phyloP scores from a whole-genome alignment of 2,888 invertebrate species.

The Drosophila sordidapex region DNA sequence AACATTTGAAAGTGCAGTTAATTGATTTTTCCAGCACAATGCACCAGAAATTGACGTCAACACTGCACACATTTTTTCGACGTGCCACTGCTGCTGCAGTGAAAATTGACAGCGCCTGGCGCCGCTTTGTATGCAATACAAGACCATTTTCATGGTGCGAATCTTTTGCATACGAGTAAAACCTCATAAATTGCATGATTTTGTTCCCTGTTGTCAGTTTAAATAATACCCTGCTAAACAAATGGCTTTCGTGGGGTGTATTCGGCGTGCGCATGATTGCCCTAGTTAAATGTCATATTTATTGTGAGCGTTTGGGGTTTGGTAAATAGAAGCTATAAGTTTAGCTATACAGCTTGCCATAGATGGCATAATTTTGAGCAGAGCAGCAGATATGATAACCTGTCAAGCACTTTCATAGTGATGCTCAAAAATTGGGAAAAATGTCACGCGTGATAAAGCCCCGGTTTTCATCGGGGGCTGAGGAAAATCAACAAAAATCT shows the following conservation, averaged over 20 bases:
- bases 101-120: slow-evolving; percentile 52
- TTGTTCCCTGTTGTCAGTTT: slow-evolving; percentile 55
- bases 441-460: slow-evolving; percentile 34
- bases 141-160: slow-evolving; percentile 17
- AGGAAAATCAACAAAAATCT: slow-evolving; percentile 34
- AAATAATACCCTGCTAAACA: slow-evolving; percentile 38
- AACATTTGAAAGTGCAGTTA: slow-evolving; percentile 77
- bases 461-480: slow-evolving; percentile 12
- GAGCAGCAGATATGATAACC: slow-evolving; percentile 4
- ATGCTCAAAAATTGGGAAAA: slow-evolving; percentile 33
- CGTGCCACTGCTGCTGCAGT: slow-evolving; percentile 19
- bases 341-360: neutral
- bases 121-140: slow-evolving; percentile 57
- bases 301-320: neutral
- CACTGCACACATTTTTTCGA: slow-evolving; percentile 27
- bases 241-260: neutral
- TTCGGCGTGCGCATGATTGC: neutral
- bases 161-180: slow-evolving; percentile 35
- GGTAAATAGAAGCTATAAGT: neutral
- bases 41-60: slow-evolving; percentile 49
- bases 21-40: slow-evolving; percentile 79
- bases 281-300: too few species aligned
- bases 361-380: neutral
- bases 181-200: slow-evolving; percentile 67
- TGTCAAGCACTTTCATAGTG: neutral